Conservation (phyloP, 1,140 invertebrate species). For the Drosophila bocqueti region DNA sequence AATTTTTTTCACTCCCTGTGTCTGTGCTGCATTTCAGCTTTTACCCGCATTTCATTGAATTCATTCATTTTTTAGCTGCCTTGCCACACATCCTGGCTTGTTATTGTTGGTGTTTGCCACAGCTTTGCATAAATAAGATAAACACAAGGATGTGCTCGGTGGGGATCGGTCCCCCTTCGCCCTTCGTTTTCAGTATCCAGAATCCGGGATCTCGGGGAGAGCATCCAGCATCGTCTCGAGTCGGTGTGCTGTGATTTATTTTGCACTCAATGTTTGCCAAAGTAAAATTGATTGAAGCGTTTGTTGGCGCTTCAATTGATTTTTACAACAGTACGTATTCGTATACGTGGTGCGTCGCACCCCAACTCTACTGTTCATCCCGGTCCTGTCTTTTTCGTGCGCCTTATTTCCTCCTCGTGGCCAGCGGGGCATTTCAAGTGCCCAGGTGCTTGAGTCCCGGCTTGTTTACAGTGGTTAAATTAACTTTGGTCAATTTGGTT, state of each 20-base stretch:
- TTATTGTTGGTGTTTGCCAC: slow-evolving; percentile 66
- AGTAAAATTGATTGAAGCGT: slow-evolving; percentile 84
- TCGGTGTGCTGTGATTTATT: slow-evolving; percentile 77
- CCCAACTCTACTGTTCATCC: neutral
- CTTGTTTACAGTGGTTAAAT: slow-evolving; percentile 80
- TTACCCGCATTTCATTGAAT: slow-evolving; percentile 61
- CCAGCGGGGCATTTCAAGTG: slow-evolving; percentile 43
- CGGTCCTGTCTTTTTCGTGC: slow-evolving; percentile 14
- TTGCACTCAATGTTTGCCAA: slow-evolving; percentile 83
- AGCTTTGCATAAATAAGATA: slow-evolving; percentile 84
- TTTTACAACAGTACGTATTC: slow-evolving; percentile 52
- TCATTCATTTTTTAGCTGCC: slow-evolving; percentile 47
- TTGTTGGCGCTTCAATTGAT: slow-evolving; percentile 80
- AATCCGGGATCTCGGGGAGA: slow-evolving; percentile 16
- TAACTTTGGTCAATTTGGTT: slow-evolving; percentile 83
- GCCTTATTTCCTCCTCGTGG: slow-evolving; percentile 26
- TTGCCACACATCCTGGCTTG: slow-evolving; percentile 29
- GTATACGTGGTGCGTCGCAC: slow-evolving; percentile 9
- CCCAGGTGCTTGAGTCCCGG: slow-evolving; percentile 35
- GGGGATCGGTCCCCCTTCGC: neutral
- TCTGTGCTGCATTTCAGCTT: slow-evolving; percentile 41
- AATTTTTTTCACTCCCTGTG: slow-evolving; percentile 35
- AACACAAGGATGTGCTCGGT: slow-evolving; percentile 59
- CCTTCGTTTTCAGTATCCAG: neutral
- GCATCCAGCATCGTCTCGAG: slow-evolving; percentile 42